A percentile compares a stretch with the other conserved stretches of the same genome.
phyloP scores from a whole-genome alignment of 1,140 invertebrate species.

The Scaptomyza graminum region DNA sequence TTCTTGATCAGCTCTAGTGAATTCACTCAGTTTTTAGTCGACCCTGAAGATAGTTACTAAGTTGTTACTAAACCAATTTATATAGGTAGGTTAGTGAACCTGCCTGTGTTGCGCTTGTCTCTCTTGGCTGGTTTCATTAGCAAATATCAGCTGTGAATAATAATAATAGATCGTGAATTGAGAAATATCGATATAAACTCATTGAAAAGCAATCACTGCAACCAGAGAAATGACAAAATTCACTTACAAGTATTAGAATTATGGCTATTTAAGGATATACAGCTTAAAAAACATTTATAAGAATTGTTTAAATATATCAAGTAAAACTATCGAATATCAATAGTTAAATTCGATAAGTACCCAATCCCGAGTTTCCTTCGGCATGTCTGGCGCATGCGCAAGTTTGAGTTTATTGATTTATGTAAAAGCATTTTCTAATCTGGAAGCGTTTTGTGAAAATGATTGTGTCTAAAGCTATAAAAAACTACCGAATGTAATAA shows the following conservation, averaged over 20 bases:
- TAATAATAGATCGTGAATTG: background rate
- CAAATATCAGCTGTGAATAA: conserved; percentile 4
- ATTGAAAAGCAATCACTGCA: background rate
- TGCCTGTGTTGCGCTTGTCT: background rate
- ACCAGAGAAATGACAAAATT: background rate
- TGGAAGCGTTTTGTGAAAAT: conserved; percentile 65
- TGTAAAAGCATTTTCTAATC: conserved; percentile 42
- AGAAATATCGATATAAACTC: conserved; percentile 8
- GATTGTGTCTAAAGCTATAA: conserved; percentile 82
- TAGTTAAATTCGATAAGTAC: background rate
- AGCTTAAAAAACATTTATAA: too few relatives aligned
- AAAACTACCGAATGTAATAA: conserved; percentile 82
- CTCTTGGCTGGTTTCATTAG: conserved; percentile 4
- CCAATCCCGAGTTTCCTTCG: background rate
- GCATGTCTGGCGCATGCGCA: conserved; percentile 47
- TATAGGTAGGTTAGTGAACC: background rate
- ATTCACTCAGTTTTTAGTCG: background rate
- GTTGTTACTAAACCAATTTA: background rate
- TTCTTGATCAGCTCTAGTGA: background rate
- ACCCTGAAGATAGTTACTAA: background rate
- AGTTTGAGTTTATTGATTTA: conserved; percentile 62
- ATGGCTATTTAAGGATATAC: too few relatives aligned
- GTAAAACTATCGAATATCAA: background rate
- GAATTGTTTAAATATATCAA: background rate
- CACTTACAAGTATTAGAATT: background rate